Base-by-base conservation (phyloP, 2,797 vertebrate species). In the Eulemur coronatus region DNA sequence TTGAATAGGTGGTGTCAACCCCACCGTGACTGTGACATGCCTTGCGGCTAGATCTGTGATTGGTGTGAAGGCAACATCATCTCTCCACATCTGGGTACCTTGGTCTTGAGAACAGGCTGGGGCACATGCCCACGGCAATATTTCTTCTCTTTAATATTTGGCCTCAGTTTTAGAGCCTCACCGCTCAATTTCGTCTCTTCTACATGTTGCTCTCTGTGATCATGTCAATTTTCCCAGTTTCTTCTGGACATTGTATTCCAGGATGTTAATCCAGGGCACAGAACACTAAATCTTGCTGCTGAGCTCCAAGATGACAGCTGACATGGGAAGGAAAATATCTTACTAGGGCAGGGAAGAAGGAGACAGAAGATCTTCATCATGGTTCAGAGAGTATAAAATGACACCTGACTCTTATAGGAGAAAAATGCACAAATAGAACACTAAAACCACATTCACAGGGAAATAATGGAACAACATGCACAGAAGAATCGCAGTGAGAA, bases 71-170 rank as follows among this genome's bases (percentile, higher is more conserved):
- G 73, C 18, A 75, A 18, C 30, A 14, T n/a, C 76, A 14, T 52
- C n/a, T 87, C 28, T 72, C n/a, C 26, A 1, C 30, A 5, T 75
- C 41, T n/a, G 22, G n/a, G 24, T 43, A 26, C 5, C 13, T 65
- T 26, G 18, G 2, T 26, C 76, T 79, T 43, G 50, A 81, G n/a
- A 24, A 61, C 6, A 48, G 59, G 63, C 46, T 10, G n/a, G 4
- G 52, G 14, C 43, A 55, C 7, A 7, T 22, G 30, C 59, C 28
- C 43, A 17, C 1, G 0, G 20, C 28, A 17, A 2, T 48, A 26
- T 78, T 90, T 94, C 87, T 89, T 67, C 35, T 69, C 63, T 46
- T 76, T 41, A 30, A 50, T 30, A 14, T 55, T 87, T n/a, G n/a
- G 35, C 67, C 52, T 86, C 59, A 7, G 2, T 91, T 65, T 84